A percentile compares a stretch with the other conserved stretches of the same genome.
These are phyloP conservation scores for Colletes latitarsis DNA, from an alignment of 1,140 invertebrate species.

Conservation along the genomic window DNA sequence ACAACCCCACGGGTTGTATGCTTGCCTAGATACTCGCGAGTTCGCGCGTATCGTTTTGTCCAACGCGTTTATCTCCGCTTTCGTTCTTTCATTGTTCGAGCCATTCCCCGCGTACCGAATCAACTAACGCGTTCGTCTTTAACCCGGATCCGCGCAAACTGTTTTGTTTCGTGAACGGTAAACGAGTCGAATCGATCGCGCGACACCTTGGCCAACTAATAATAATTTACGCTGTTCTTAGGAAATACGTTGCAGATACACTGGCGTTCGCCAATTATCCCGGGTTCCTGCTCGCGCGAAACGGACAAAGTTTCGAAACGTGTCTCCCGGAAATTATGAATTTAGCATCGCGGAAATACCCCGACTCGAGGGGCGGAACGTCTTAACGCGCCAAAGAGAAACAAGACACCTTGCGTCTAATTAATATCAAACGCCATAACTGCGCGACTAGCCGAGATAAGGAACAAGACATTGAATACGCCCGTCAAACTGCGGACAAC, in stretches of 20 bases:
- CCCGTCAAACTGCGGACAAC: background rate
- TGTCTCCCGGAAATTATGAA: conserved; percentile 44
- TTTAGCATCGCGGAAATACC: conserved; percentile 14
- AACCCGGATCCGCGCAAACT: no score
- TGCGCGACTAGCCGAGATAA: conserved; percentile 37
- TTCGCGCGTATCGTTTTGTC: background rate
- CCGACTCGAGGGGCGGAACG: background rate
- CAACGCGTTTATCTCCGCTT: background rate
- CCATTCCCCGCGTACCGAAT: background rate
- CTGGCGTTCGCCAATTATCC: conserved; percentile 24
- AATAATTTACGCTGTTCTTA: conserved; percentile 8
- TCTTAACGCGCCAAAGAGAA: conserved; percentile 30
- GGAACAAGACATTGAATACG: background rate
- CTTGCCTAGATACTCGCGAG: background rate
- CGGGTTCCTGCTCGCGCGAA: conserved; percentile 33
- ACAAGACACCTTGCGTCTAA: conserved; percentile 35
- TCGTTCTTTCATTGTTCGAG: background rate
- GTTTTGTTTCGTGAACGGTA: background rate
- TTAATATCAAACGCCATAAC: conserved; percentile 50
- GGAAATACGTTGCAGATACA: background rate
- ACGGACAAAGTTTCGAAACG: conserved; percentile 49
- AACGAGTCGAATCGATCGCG: background rate
- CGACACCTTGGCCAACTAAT: conserved; percentile 1
- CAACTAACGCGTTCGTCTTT: background rate
- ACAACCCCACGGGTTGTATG: background rate